These are phyloP conservation scores for Falco berigora DNA, from an alignment of 2,797 vertebrate species.

Conservation along the genomic window DNA sequence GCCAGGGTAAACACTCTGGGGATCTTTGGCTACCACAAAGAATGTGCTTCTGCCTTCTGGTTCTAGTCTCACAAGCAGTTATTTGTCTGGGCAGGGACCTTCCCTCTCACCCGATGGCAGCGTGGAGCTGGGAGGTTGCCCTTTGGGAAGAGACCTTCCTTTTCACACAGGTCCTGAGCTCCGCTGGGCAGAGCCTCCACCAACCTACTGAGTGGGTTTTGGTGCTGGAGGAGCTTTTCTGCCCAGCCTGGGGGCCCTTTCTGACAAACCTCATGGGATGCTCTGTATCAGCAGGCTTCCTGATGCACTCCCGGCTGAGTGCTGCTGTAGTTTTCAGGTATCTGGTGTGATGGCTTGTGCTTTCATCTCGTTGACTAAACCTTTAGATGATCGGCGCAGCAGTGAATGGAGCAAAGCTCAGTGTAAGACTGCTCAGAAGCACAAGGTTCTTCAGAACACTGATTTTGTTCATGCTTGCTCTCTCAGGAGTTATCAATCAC, in stretches of 20 bases:
- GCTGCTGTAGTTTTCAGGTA: background rate
- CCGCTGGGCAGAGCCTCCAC: background rate
- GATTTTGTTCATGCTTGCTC: background rate
- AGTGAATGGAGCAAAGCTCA: background rate
- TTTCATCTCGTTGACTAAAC: background rate
- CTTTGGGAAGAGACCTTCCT: too few relatives aligned
- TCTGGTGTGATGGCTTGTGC: background rate
- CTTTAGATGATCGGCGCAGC: background rate
- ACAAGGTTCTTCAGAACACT: background rate
- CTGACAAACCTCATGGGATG: background rate
- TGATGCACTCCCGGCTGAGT: background rate
- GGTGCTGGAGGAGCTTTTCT: background rate
- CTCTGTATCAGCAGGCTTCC: background rate
- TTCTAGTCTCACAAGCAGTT: background rate
- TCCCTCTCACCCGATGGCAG: background rate
- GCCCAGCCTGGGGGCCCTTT: background rate
- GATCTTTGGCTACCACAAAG: background rate
- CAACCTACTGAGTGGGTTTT: rapidly evolving
- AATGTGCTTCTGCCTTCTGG: background rate
- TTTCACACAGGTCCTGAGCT: rapidly evolving
- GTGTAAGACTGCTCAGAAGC: background rate
- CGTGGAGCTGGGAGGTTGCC: background rate
- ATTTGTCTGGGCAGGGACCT: background rate
- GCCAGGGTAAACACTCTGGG: background rate
- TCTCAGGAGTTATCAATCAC: background rate